These are phyloP conservation scores for Magallana gigas DNA, from an alignment of 1,140 invertebrate species.

Conservation along the genomic window DNA sequence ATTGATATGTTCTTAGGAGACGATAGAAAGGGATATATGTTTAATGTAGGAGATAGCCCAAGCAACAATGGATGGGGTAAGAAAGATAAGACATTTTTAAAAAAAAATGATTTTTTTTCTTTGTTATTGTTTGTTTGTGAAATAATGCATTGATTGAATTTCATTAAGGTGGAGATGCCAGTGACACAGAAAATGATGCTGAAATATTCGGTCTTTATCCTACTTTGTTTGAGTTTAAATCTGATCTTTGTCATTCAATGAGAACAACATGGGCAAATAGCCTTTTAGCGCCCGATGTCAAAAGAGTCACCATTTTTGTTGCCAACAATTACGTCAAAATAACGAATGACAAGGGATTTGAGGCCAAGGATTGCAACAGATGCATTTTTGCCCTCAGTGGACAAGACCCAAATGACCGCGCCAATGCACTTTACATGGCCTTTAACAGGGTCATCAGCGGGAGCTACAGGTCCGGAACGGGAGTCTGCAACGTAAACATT, in stretches of 20 bases:
- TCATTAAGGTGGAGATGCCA: not conserved
- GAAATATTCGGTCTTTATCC: not conserved
- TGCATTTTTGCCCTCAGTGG: constrained; percentile 24
- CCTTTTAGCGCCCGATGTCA: not conserved
- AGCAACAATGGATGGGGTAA: constrained; percentile 35
- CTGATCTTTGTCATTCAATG: not conserved
- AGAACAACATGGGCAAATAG: not conserved
- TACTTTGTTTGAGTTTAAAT: not conserved
- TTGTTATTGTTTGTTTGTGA: not conserved
- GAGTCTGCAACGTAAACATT: not conserved
- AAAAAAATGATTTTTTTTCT: not conserved
- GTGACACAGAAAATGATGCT: constrained; percentile 11
- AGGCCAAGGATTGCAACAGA: not conserved
- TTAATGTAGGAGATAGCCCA: constrained; percentile 28
- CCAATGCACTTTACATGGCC: not conserved
- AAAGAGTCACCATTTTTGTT: constrained; percentile 1
- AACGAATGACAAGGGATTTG: constrained; percentile 21
- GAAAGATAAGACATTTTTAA: not conserved
- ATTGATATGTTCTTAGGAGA: constrained; percentile 3
- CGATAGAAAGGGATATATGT: not conserved
- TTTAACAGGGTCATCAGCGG: constrained; percentile 10
- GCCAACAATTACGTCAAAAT: constrained; percentile 30
- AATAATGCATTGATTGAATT: not conserved
- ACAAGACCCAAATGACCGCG: not conserved
- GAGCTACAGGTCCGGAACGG: not conserved